Evolutionary conservation across 2,888 invertebrate species (phyloP).

Genomic region (Gerris lacustris): DNA sequence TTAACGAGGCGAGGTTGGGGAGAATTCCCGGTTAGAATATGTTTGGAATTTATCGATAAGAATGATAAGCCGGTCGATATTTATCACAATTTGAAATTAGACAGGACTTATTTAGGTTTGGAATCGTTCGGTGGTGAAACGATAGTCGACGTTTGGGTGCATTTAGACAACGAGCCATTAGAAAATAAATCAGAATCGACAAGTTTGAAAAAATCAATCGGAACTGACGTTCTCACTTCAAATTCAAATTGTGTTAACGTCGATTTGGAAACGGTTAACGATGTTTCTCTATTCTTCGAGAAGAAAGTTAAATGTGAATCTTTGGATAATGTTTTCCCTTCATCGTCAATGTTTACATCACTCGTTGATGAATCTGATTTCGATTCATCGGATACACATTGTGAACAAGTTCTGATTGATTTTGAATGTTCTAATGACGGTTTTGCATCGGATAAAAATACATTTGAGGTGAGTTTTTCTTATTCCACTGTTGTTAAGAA

Average conservation of each 20-base stretch:
- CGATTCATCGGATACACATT: background rate
- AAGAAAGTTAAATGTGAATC: background rate
- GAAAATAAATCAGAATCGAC: too few relatives aligned
- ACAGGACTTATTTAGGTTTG: constrained; percentile 66
- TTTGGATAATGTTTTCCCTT: background rate
- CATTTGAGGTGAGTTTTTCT: background rate
- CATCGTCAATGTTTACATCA: too few relatives aligned
- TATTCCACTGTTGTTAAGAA: background rate
- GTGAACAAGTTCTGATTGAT: background rate
- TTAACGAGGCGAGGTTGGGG: constrained; percentile 81
- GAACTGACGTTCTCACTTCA: too few relatives aligned
- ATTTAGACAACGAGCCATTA: constrained; percentile 8
- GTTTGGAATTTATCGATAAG: constrained; percentile 60
- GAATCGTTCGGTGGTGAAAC: constrained; percentile 77
- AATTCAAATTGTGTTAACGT: background rate
- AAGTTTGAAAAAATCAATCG: too few relatives aligned
- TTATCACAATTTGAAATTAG: constrained; percentile 66
- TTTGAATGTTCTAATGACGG: background rate
- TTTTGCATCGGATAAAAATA: background rate
- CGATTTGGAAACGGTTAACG: background rate
- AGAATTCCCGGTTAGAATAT: constrained; percentile 72
- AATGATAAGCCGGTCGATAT: constrained; percentile 67
- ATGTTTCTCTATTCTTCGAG: background rate
- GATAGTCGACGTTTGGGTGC: constrained; percentile 54
- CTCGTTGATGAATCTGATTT: background rate